These are phyloP conservation scores for Isichthys henryi DNA, from an alignment of 2,113 vertebrate species.

Conservation along the genomic window DNA sequence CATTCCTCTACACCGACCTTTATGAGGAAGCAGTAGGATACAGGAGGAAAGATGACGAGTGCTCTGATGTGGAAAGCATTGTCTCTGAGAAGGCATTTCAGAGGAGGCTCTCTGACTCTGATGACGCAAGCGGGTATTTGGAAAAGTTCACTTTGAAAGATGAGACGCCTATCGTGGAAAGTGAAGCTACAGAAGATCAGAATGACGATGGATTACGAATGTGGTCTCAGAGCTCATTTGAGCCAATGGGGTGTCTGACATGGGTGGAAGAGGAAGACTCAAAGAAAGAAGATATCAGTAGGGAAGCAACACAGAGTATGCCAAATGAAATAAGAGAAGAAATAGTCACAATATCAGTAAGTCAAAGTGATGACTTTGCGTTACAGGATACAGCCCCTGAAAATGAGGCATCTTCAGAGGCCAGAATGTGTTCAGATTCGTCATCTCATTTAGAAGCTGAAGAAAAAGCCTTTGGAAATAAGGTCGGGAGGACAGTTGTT, in stretches of 20 bases:
- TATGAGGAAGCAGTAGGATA: constrained; percentile 75
- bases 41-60: constrained; percentile 63
- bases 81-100: constrained; percentile 69
- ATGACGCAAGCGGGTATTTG: constrained; percentile 77
- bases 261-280: constrained; percentile 31
- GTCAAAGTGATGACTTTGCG: constrained; percentile 10
- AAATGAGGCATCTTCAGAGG: not conserved
- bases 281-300: not conserved
- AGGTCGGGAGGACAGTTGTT: not conserved
- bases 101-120: constrained; percentile 71
- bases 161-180: constrained; percentile 60
- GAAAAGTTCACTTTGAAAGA: constrained; percentile 88
- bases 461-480: constrained; percentile 21
- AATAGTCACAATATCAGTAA: not conserved
- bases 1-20: constrained; percentile 84
- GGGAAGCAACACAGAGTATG: not conserved
- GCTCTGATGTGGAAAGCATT: constrained; percentile 71
- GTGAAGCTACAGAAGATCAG: constrained; percentile 39
- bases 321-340: not conserved
- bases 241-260: constrained; percentile 56
- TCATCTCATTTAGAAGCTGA: not conserved
- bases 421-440: constrained; percentile 11
- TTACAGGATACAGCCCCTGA: not conserved
- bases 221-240: constrained; percentile 58
- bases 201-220: constrained; percentile 37